Base-by-base conservation (phyloP, 2,113 vertebrate species). In the Hyperopisus bebe region DNA sequence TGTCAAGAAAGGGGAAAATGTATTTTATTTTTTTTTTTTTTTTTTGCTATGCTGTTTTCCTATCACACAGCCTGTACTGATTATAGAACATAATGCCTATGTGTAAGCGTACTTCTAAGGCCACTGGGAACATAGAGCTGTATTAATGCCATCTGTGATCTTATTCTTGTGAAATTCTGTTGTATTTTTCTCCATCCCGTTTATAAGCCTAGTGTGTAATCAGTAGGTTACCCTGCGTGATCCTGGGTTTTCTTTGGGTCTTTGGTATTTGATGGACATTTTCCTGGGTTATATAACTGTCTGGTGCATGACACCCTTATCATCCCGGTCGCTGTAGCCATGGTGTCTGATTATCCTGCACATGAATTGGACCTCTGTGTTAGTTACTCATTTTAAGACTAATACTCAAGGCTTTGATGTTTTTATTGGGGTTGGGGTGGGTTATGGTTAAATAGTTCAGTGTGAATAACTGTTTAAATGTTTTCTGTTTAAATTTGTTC, bases 281-380 rank as follows among this genome's bases (percentile, higher is more conserved):
- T 66, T 74, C 19, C 91, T 91, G 92, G 92, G 90, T 90, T 94
- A 92, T 82, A 13, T 50, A 62, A 89, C 92, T 94, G 90, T 94
- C 87, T 42, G 42, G 39, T 82, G 77, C 77, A 82, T 84, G 82
- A 47, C 21, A 2, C 44, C 42, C 35, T 47, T 84, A 19, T 24
- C 21, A 46, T n/a, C 82, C 82, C 17, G 47, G 82, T 21, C 74
- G 66, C 90, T 86, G 50, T 77, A 88, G 88, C 90, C 90, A 84
- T 80, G 88, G 85, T 94, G 94, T 94, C 91, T 94, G 94, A 91
- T 91, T 86, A 95, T 93, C 92, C 91, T 94, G 95, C 94, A 91
- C 94, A 94, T 91, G 90, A 89, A 95, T 93, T 93, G 91, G 92
- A 90, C 86, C 94, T 94, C 93, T 91, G 92, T 95, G 93, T 94